phyloP scores from a whole-genome alignment of 2,888 invertebrate species.

The Atethmia centrago region DNA sequence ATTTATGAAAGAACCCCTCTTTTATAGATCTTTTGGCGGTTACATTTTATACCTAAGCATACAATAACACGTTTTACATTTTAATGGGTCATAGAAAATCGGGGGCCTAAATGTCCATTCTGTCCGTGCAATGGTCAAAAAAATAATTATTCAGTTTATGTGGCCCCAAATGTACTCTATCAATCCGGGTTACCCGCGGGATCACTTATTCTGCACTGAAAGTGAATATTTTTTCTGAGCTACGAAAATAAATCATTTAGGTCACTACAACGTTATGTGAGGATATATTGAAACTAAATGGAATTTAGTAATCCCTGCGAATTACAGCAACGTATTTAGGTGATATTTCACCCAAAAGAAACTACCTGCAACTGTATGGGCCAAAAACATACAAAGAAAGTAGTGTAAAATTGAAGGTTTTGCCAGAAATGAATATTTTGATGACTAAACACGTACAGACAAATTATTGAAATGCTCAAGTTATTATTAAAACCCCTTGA shows the following conservation, averaged over 20 bases:
- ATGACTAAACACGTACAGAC: neutral
- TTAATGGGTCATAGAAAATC: slow-evolving; percentile 51
- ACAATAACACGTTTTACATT: slow-evolving; percentile 57
- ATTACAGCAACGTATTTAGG: neutral
- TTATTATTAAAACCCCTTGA: neutral
- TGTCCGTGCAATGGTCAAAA: slow-evolving; percentile 2
- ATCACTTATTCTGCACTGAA: slow-evolving; percentile 20
- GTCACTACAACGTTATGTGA: slow-evolving; percentile 5
- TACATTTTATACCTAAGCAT: slow-evolving; percentile 69
- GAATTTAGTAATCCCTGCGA: slow-evolving; percentile 5
- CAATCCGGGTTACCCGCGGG: slow-evolving; percentile 10
- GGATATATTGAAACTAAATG: slow-evolving; percentile 1
- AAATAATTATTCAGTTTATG: slow-evolving; percentile 28
- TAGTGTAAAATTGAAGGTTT: neutral
- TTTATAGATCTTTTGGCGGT: slow-evolving; percentile 72
- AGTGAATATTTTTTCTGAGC: slow-evolving; percentile 16
- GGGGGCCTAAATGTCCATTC: slow-evolving; percentile 1
- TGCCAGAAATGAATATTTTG: neutral
- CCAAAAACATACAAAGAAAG: no score
- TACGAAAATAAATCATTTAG: slow-evolving; percentile 17
- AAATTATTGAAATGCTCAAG: neutral
- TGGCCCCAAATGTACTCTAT: slow-evolving; percentile 18
- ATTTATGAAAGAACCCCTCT: slow-evolving; percentile 80
- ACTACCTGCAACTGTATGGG: no score
- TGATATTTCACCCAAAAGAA: no score